Base-by-base conservation (phyloP, 2,888 invertebrate species). In the Acleris emargana region DNA sequence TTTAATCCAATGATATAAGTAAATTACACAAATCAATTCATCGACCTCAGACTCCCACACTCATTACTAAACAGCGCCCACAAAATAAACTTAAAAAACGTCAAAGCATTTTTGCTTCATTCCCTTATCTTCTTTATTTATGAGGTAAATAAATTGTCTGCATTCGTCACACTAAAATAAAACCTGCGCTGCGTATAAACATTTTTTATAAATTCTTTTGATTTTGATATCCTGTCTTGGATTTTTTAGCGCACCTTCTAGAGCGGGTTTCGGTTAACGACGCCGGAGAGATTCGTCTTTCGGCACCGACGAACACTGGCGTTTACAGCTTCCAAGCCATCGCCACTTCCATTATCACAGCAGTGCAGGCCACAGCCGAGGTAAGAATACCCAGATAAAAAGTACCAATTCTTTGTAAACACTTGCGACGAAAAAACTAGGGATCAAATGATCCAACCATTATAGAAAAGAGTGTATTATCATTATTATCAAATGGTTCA, bases 211-310 rank as follows among this genome's bases (percentile, higher is more conserved):
- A 57, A 43, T 42, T 54, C 16, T 20, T 47, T 38, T 38, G 43
- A 20, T 45, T 55, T 13, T 57, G n/a, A 17, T 45, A 55, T 53
- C 13, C 49, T 42, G 20, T 28, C 52, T 53, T 43, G 28, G 38
- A 38, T 4, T 54, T 54, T 61, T n/a, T 57, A 91, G 91, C 71
- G 20, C 83, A 88, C 68, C 84, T 92, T 43, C 78, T 71, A 58
- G 75, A 81, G 20, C 81, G 86, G 17, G 67, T 92, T 13, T 80
- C 82, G 55, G 75, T 93, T 68, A 86, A 79, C 70, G 75, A 71
- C 50, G 76, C 76, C 6, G 92, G 93, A 13, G 85, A 86, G 71
- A 68, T 93, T n/a, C 69, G 75, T 62, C 72, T 93, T 53, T 83
- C 84, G 28, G 85, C 85, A 5, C 81, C 85, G 11, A 80, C 78